Evolutionary conservation across 2,888 invertebrate species (phyloP), one percentile per base, ranked within the genome.

Genomic region (Lepidochitona cinerea): DNA sequence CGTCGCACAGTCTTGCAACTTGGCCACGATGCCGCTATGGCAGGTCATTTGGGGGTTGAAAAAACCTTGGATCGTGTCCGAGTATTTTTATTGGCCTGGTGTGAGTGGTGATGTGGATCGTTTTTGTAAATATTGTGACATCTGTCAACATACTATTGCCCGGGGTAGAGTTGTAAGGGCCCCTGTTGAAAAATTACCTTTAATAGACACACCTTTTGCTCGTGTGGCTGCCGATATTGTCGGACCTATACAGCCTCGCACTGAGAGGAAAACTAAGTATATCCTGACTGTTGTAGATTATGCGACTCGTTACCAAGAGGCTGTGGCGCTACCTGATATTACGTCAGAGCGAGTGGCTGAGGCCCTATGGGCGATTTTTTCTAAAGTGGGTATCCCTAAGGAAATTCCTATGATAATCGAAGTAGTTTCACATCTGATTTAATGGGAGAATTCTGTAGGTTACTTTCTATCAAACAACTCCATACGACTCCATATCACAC

Each of bases 191-290:
- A 68, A 69, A 12, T 75, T 76, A 64, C 76, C 82, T 18, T 14
- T 79, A 1, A 76, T 80, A 29, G 79, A 78, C 35, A 49, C 54
- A n/a, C 78, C 79, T 1, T 81, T 80, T 49, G 52, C 59, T 37
- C n/a, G 81, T 7, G 77, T 79, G 0, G 78, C 74, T 36, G 74
- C 83, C 7, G 83, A 84, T 73, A 41, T 83, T 3, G 49, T 81
- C 29, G 81, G 81, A 37, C 81, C 81, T 23, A 74, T 83, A 35
- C 29, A 71, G 2, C 77, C 77, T 14, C n/a, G 65, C 14, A 77
- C 72, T 26, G 74, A 75, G 33, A 33, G 37, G 23, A 78, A 77
- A 23, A 53, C 77, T 49, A 49, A 71, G 12, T 82, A 80, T 70
- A 76, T 82, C 14, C 53, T 82, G 1, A 76, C 73, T 0, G 1